Evolutionary conservation across 2,113 vertebrate species (phyloP), one percentile per base, ranked within the genome.

Genomic region (Urocolius indicus): DNA sequence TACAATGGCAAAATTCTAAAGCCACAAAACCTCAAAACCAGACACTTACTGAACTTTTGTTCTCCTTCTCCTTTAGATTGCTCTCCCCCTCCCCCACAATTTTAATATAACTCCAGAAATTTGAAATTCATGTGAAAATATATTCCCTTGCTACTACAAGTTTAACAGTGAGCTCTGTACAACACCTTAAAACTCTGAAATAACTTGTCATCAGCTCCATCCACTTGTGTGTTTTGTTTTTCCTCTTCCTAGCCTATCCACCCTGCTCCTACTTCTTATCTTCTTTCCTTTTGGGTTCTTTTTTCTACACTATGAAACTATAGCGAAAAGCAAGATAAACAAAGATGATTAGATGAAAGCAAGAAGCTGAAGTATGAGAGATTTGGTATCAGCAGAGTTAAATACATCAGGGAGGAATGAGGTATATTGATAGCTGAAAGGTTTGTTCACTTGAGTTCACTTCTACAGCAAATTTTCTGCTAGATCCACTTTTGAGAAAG

Each of bases 391-490:
- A 93, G 61, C 65, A 78, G 75, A 83, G 87, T 74, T 97, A 92
- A 91, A 93, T 83, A 88, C 85, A 75, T 88, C 46, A 46, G 92
- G 82, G 90, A 96, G 27, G 24, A 90, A 85, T 63, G 48, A 85
- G 67, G 46, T 71, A 20, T 90, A 92, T 63, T 59, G 75, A 93
- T 19, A 87, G 52, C 59, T 82, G 80, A 91, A 91, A 91, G 74
- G 79, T 90, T 93, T 95, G 65, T 61, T 93, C 68, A 77, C 84
- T 72, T 84, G 66, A 95, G 73, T 91, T 96, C 89, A 87, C 61
- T 93, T 77, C 62, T 91, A 82, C 66, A 93, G 65, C 76, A 77
- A 77, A 83, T 92, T 88, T 89, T 94, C 71, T 91, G 1, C 87
- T 57, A 82, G 48, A 95, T 90, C 69, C 18, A 38, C 84, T 94